These are phyloP conservation scores for Scelioninae gen. 1 DNA, from an alignment of 2,888 invertebrate species.

Conservation along the genomic window DNA sequence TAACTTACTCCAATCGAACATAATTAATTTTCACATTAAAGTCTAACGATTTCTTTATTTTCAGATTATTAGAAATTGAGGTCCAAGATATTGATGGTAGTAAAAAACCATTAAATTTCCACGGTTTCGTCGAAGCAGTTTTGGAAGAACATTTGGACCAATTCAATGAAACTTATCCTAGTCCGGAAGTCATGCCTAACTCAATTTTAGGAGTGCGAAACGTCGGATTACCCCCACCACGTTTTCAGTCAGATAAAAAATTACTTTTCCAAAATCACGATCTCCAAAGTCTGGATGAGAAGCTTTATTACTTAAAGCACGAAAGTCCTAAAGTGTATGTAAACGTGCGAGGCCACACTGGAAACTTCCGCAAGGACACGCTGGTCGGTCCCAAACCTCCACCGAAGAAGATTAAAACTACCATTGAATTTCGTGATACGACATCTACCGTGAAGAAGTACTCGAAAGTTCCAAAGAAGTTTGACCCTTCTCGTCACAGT, in stretches of 20 bases:
- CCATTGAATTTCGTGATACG: slow-evolving; percentile 38
- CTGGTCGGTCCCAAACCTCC: slow-evolving; percentile 45
- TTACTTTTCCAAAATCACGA: slow-evolving; percentile 48
- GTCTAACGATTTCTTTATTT: not conserved
- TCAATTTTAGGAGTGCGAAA: slow-evolving; percentile 79
- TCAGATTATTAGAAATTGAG: slow-evolving; percentile 80
- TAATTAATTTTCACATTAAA: not conserved
- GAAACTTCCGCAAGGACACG: slow-evolving; percentile 74
- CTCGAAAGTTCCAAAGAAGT: slow-evolving; percentile 76
- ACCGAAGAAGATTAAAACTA: slow-evolving; percentile 28
- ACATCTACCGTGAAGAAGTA: slow-evolving; percentile 50
- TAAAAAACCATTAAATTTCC: slow-evolving; percentile 75
- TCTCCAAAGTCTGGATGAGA: slow-evolving; percentile 74
- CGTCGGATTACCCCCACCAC: slow-evolving; percentile 63
- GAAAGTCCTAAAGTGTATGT: slow-evolving; percentile 79
- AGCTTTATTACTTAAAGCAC: slow-evolving; percentile 79
- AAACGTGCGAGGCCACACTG: slow-evolving; percentile 78
- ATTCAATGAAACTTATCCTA: slow-evolving; percentile 72
- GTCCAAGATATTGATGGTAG: slow-evolving; percentile 76
- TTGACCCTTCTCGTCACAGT: slow-evolving; percentile 69
- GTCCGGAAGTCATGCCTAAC: slow-evolving; percentile 78
- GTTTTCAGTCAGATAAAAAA: slow-evolving; percentile 40
- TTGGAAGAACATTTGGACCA: slow-evolving; percentile 72
- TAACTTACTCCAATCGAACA: no score
- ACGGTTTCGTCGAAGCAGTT: slow-evolving; percentile 77